Percentiles rank a stretch among this genome's conserved stretches.
These are phyloP conservation scores for Holocentrus rufus DNA, from an alignment of 2,797 vertebrate species.

Conservation along the genomic window DNA sequence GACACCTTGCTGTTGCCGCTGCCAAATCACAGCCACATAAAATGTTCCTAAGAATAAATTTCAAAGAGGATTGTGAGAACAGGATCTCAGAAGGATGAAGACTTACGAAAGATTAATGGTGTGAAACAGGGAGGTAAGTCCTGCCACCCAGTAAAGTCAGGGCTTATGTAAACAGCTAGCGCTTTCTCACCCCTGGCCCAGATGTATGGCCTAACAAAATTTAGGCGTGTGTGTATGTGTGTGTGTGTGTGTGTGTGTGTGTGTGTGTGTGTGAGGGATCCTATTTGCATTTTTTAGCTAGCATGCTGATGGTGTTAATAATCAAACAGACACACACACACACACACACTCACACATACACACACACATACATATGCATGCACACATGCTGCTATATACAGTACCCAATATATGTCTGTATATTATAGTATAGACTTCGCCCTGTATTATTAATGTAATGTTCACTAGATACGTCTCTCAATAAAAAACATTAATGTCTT, in stretches of 20 bases:
- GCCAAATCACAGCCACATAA: slow-evolving; percentile 65
- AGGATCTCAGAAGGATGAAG: slow-evolving; percentile 61
- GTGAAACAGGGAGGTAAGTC: slow-evolving; percentile 63
- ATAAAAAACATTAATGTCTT: slow-evolving; percentile 60
- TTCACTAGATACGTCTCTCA: slow-evolving; percentile 32
- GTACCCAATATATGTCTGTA: slow-evolving; percentile 4
- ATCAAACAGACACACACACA: slow-evolving; percentile 26
- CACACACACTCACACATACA: background rate
- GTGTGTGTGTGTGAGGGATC: background rate
- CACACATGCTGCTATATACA: slow-evolving; percentile 1
- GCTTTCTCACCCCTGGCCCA: slow-evolving; percentile 56
- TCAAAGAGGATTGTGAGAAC: slow-evolving; percentile 62
- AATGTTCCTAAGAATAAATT: slow-evolving; percentile 61
- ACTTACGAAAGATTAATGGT: slow-evolving; percentile 70
- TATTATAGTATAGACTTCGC: slow-evolving; percentile 9
- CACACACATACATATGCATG: background rate
- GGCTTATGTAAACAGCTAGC: slow-evolving; percentile 66
- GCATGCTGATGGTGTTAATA: slow-evolving; percentile 2
- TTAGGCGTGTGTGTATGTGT: slow-evolving; percentile 20
- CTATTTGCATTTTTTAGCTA: background rate
- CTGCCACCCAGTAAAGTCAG: slow-evolving; percentile 68
- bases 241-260: slow-evolving; percentile 21
- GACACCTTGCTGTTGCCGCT: slow-evolving; percentile 51
- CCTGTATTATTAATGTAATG: slow-evolving; percentile 39
- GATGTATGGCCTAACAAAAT: slow-evolving; percentile 50